Evolutionary conservation across 2,888 invertebrate genomes (phyloP).

Genomic region (Myopa tessellatipennis): DNA sequence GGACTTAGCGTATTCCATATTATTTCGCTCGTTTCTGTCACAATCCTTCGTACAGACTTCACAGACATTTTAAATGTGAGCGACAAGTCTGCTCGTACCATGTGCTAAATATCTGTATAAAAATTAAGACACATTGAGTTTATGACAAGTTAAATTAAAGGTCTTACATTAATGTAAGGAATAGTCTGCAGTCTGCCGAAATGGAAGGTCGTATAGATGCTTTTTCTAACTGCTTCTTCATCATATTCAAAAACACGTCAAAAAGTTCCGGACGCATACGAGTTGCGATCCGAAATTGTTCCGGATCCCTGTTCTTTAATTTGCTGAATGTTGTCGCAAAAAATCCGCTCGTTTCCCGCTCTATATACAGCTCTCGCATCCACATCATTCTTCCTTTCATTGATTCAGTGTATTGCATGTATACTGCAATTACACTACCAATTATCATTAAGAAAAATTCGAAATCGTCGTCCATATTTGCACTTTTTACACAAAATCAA

Average conservation of each 20-base stretch:
- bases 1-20: slow-evolving; percentile 31
- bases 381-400: not conserved
- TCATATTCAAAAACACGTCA: slow-evolving; percentile 2
- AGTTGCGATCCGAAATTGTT: slow-evolving; percentile 10
- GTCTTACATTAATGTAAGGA: slow-evolving; percentile 14
- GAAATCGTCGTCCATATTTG: no score
- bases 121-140: not conserved
- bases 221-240: slow-evolving; percentile 10
- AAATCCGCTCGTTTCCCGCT: slow-evolving; percentile 8
- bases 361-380: not conserved
- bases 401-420: no score
- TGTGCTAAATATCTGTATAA: slow-evolving; percentile 32
- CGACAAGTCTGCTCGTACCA: slow-evolving; percentile 5
- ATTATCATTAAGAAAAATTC: no score
- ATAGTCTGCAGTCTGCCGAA: slow-evolving; percentile 28
- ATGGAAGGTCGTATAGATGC: slow-evolving; percentile 21
- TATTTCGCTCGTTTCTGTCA: slow-evolving; percentile 29
- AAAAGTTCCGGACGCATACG: slow-evolving; percentile 14
- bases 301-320: slow-evolving; percentile 13
- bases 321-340: not conserved
- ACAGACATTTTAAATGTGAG: slow-evolving; percentile 13
- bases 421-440: no score
- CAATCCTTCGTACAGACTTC: not conserved
- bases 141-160: no score
- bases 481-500: no score